Percentiles rank a stretch among this genome's conserved stretches.
Conservation (phyloP, 2,113 vertebrate species). For the Colius striatus region DNA sequence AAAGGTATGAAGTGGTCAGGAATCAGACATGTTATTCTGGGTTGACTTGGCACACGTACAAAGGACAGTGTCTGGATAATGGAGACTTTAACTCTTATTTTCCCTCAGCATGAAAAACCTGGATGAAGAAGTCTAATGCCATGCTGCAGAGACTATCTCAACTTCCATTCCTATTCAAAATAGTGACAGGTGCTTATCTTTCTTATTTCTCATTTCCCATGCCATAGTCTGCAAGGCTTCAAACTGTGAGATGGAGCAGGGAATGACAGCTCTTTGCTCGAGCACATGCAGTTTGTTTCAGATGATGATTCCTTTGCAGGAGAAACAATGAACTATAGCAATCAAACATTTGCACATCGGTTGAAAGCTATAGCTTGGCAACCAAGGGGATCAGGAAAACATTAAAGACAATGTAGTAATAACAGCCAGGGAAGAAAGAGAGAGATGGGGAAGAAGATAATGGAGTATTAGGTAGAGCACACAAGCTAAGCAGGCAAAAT, state of each 20-base stretch:
- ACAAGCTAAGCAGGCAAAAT: constrained; percentile 33
- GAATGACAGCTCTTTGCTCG: neutral
- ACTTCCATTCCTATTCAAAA: neutral
- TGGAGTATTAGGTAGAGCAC: neutral
- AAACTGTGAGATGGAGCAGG: neutral
- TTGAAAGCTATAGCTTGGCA: neutral
- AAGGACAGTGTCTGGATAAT: neutral
- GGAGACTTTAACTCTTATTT: neutral
- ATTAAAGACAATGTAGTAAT: constrained; percentile 27
- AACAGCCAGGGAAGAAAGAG: neutral
- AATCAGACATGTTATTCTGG: neutral
- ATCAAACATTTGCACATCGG: neutral
- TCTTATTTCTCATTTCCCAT: neutral
- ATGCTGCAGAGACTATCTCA: neutral
- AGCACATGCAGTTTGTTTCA: neutral
- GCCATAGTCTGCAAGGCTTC: neutral
- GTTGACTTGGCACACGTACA: neutral
- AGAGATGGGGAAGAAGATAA: constrained; percentile 48
- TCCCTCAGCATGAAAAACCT: neutral
- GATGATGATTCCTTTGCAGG: neutral
- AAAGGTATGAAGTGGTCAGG: neutral
- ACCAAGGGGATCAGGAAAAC: neutral
- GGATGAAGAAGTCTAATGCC: neutral
- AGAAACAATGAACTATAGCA: constrained; percentile 6
- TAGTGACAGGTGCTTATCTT: neutral